Conservation (phyloP, 2,797 vertebrate genomes). For the Eidolon dupreanum region DNA sequence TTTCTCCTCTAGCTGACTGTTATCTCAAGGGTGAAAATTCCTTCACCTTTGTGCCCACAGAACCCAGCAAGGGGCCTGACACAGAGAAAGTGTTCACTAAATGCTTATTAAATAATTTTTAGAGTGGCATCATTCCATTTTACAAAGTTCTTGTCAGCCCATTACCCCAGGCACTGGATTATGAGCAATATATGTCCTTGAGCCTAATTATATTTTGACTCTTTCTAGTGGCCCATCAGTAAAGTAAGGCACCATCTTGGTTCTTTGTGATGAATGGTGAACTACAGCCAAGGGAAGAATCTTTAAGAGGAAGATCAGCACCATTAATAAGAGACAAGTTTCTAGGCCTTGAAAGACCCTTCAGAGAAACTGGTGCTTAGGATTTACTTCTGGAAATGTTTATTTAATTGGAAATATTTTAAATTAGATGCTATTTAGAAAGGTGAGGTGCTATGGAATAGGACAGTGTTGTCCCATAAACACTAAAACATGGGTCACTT, state of each 20-base stretch:
- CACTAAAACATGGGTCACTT: background rate
- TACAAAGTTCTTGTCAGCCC: background rate
- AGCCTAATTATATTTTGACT: background rate
- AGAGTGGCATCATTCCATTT: background rate
- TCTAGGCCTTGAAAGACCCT: background rate
- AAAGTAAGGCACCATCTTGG: background rate
- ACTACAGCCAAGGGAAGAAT: background rate
- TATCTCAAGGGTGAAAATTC: background rate
- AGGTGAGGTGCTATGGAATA: background rate
- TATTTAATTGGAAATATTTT: background rate
- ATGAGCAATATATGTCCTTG: background rate
- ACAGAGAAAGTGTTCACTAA: conserved; percentile 15
- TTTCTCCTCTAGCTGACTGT: background rate
- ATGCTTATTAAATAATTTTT: conserved; percentile 28
- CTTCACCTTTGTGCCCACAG: background rate
- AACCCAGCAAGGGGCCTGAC: background rate
- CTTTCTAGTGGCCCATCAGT: background rate
- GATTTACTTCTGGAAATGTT: background rate
- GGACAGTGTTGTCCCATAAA: background rate
- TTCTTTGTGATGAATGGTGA: background rate
- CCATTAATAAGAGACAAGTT: background rate
- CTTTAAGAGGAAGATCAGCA: background rate
- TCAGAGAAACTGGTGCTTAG: background rate
- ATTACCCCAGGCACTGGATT: background rate
- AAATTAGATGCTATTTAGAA: background rate